Evolutionary conservation across 2,113 vertebrate species (phyloP), one percentile per base, ranked within the genome.

Genomic region (Ploceus nigricollis): DNA sequence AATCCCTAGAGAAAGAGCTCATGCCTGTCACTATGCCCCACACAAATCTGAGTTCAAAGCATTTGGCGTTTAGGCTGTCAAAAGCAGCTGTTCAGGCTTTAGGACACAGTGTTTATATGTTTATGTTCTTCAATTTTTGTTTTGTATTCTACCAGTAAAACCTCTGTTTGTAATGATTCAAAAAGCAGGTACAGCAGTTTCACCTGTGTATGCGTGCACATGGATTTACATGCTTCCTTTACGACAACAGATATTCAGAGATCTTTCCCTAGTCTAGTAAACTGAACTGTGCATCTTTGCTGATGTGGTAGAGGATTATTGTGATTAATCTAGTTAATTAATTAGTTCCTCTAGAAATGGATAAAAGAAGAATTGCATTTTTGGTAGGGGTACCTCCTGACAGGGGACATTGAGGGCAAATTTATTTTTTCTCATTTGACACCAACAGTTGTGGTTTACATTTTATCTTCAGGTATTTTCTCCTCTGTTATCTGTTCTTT

Each of bases 81-180:
- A 82, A 89, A 71, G 48, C 70, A 84, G 60, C 39, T 65, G 27
- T 58, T 91, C 56, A 25, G 76, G 13, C 24, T 56, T 87, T 54
- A 73, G 69, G 33, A 44, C 15, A 27, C 7, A 28, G 31, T 40
- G 13, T 56, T 78, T 81, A 42, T 40, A 31, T 39, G 42, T 81
- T 87, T 68, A 5, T 56, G 9, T 60, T 83, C 44, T 75, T 17
- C 31, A 31, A 5, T 81, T 48, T 12, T 47, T 56, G 15, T 69
- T 73, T 68, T 89, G 15, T 73, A 47, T 64, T 93, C 77, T 89
- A 33, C 44, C 47, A 82, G 35, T 63, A 78, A 70, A 94, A 39
- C 6, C 28, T 33, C 66, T 80, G 30, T 27, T n/a, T 70, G 83
- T 70, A 94, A 64, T n/a, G 48, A 30, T 54, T n/a, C 37, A 39